Base-by-base conservation (phyloP, 2,888 invertebrate species). In the Margaritifera margaritifera region DNA sequence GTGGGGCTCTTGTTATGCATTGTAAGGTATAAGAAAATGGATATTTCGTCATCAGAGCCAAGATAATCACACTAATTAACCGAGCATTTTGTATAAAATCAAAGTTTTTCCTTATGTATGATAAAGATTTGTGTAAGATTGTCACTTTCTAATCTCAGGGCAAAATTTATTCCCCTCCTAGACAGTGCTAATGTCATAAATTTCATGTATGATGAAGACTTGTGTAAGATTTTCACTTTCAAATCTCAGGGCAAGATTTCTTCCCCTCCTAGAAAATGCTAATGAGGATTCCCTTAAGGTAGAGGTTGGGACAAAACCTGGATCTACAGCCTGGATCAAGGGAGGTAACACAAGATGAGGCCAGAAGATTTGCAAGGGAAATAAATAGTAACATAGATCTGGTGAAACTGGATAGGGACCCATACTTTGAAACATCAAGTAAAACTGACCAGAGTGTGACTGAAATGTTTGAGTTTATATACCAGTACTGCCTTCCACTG, bases 401-500 rank as follows among this genome's bases (percentile, higher is more conserved):
- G 2, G 72, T 69, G 42, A 80, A 75, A 68, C 58, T 82, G 6
- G 68, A 74, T 20, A 68, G 71, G 19, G 80, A 84, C 6, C 88
- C 88, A 1, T 89, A 87, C 74, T 89, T 88, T 78, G 89, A 89
- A 70, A 89, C 89, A 0, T 89, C 89, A 6, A 87, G 88, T 76
- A 72, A 85, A 52, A 80, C 75, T 27, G 88, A 88, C 24, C 74
- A 81, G 22, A 84, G 85, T 73, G 87, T 89, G 20, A 75, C 78
- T 8, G 77, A 84, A 53, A 84, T 87, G 62, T 89, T 89, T 80
- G 88, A 89, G 67, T 86, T 80, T 65, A 86, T 89, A 24, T 87
- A 89, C 68, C 76, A 86, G 54, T 72, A 83, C 62, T 84, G 84
- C 66, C 67, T 88, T 51, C 87, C 87, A 0, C 72, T 79, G 51